Base-by-base conservation (phyloP, 1,140 invertebrate species). In the Bombus superbus region DNA sequence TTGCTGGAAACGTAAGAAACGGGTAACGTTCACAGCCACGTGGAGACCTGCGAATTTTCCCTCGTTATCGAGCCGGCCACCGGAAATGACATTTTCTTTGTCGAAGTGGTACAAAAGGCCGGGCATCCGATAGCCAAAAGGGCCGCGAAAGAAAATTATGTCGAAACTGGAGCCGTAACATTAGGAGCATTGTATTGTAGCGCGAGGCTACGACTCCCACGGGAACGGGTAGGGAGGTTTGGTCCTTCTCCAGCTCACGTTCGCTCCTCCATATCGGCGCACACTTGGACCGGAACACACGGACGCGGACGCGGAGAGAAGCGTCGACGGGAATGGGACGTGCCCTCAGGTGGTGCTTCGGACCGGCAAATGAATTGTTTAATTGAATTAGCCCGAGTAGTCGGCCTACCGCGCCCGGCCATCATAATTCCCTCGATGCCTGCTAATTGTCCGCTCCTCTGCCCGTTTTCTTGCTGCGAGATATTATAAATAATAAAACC, bases 181-280 rank as follows among this genome's bases (percentile, higher is more conserved):
- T 95, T 95, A 95, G 95, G 93, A 94, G 94, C 93, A 91, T 95
- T 95, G 94, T 94, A 94, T 94, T 94, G 94, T 94, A 94, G 92
- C 91, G 90, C 91, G 83, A 90, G 91, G 89, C 92, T 95, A 95
- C 91, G 92, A 78, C 91, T 94, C 95, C 89, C 94, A 44, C 32
- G 94, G 91, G 94, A 93, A 62, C 75, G 81, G 82, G 88, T 77
- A 86, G 82, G 83, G 86, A 32, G 6, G 75, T 86, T 91, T 89
- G 89, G 86, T 92, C 88, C 88, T 92, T 92, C 86, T 93, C 91
- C 91, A 89, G 83, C 93, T 91, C 89, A 90, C 89, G 89, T 90
- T 91, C 64, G 86, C 77, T 80, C 85, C 42, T 88, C 88, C 86
- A 85, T 89, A 87, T 86, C 86, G 75, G 82, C 82, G 75, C 72